These are phyloP conservation scores for Pseudorectes ferrugineus DNA, from an alignment of 2,113 vertebrate genomes.

Conservation along the genomic window DNA sequence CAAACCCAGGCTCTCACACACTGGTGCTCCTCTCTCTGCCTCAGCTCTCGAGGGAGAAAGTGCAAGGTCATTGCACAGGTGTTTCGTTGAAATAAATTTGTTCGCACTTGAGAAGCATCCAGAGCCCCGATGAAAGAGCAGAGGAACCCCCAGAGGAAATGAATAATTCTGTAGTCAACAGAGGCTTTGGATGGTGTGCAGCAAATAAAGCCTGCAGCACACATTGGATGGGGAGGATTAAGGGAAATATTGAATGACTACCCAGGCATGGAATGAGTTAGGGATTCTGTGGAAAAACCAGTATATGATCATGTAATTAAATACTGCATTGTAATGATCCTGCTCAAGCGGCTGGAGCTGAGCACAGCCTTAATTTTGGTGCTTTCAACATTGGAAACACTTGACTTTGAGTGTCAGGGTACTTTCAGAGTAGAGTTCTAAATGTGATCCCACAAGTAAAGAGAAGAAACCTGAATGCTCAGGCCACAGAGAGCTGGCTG, in stretches of 20 bases:
- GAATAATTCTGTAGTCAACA: neutral
- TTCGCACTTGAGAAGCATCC: neutral
- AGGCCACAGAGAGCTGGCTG: neutral
- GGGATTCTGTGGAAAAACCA: constrained; percentile 34
- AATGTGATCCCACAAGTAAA: neutral
- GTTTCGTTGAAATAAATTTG: neutral
- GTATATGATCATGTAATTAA: constrained; percentile 32
- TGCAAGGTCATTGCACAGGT: neutral
- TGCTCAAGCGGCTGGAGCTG: neutral
- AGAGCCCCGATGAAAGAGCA: neutral
- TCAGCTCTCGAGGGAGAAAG: neutral
- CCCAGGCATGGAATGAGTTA: constrained; percentile 8
- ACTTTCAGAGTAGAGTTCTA: neutral
- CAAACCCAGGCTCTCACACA: neutral
- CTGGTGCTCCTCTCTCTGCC: neutral
- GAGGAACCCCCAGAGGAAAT: constrained; percentile 2
- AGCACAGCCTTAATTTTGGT: neutral
- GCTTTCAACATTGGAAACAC: neutral
- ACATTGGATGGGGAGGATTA: constrained; percentile 8
- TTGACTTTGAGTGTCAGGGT: neutral
- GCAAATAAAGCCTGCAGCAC: neutral
- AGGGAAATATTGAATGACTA: constrained; percentile 31
- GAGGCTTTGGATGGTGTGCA: neutral
- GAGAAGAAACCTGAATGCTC: neutral
- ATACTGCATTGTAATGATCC: neutral